A percentile compares a stretch with the other conserved stretches of the same genome.
Conservation (phyloP, 2,113 vertebrate species). For the Meles meles region DNA sequence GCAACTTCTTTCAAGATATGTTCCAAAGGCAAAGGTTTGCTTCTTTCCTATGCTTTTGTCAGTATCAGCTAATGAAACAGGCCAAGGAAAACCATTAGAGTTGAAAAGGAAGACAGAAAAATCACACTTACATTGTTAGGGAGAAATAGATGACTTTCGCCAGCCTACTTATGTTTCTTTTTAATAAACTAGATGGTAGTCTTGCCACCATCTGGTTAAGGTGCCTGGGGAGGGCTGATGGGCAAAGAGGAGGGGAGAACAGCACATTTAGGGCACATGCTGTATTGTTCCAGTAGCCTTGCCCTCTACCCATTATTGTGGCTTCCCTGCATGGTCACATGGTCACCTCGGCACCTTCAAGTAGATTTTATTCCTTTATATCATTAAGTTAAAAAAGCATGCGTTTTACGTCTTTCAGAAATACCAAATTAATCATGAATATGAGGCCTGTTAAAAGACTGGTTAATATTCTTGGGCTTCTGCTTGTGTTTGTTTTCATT, state of each 20-base stretch:
- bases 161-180: background rate
- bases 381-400: background rate
- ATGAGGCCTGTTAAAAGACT: background rate
- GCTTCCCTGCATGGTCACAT: too few species aligned
- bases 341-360: background rate
- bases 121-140: background rate
- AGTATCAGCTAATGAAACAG: background rate
- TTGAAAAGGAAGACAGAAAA: background rate
- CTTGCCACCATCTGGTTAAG: background rate
- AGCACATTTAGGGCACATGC: background rate
- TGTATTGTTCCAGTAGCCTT: background rate
- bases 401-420: background rate
- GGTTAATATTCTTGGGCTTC: background rate
- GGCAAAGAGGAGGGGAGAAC: background rate
- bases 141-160: background rate
- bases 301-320: background rate
- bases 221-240: background rate
- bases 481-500: background rate
- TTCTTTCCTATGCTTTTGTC: background rate
- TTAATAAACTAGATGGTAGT: background rate
- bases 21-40: too few species aligned
- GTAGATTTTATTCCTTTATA: background rate
- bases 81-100: background rate
- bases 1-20: too few species aligned
- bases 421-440: background rate